Evolutionary conservation across 2,797 vertebrate genomes (phyloP).

Genomic region (Cottoperca gobio): DNA sequence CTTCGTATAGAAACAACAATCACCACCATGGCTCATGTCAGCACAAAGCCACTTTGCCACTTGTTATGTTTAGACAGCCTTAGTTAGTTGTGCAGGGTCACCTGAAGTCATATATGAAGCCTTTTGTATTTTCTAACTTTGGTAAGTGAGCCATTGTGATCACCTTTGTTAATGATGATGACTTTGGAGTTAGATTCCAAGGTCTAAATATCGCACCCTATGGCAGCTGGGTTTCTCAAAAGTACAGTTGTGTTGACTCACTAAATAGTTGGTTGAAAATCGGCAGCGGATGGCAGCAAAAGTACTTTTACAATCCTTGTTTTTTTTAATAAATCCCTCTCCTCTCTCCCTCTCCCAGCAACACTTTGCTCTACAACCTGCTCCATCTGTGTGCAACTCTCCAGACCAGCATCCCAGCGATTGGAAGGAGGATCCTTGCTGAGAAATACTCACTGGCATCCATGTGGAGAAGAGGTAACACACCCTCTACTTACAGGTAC

Average conservation of each 20-base stretch:
- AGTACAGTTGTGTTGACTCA: too few relatives aligned
- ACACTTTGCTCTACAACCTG: constrained; percentile 87
- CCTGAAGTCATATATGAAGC: background rate
- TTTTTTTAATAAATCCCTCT: background rate
- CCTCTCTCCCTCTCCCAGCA: constrained; percentile 76
- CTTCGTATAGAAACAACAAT: too few relatives aligned
- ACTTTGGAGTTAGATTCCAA: background rate
- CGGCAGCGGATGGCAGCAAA: background rate
- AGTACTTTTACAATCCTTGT: background rate
- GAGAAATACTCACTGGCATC: constrained; percentile 85
- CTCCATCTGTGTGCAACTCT: constrained; percentile 89
- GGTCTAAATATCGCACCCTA: background rate
- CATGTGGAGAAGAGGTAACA: constrained; percentile 90
- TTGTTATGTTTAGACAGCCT: too few relatives aligned
- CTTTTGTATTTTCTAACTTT: background rate
- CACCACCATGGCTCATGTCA: too few relatives aligned
- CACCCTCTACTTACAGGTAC: background rate
- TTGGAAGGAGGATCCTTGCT: constrained; percentile 84
- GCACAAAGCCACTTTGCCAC: too few relatives aligned
- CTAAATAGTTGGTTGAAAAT: background rate
- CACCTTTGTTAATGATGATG: background rate
- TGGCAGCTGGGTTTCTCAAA: background rate
- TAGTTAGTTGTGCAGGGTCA: too few relatives aligned
- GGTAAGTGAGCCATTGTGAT: background rate
- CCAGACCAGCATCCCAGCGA: constrained; percentile 78